Conservation (phyloP, 2,797 vertebrate genomes). For the Clarias laeviceps region DNA sequence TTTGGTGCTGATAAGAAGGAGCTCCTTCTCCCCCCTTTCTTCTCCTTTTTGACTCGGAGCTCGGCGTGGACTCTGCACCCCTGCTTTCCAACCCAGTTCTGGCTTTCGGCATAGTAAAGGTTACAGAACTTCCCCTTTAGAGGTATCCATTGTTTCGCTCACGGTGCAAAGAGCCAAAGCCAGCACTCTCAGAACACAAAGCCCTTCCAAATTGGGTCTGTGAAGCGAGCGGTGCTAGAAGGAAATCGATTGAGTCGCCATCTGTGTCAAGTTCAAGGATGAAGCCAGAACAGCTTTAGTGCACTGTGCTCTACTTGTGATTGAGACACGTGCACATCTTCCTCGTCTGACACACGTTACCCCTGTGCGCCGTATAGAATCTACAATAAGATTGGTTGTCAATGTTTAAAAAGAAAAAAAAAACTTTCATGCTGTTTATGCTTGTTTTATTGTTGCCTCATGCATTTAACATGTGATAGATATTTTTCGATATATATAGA, state of each 20-base stretch:
- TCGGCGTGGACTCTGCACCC: neutral
- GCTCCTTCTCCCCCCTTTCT: neutral
- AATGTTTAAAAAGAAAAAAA: neutral
- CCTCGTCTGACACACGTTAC: neutral
- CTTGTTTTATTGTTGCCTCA: neutral
- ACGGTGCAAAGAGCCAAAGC: constrained; percentile 2
- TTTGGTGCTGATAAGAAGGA: constrained; percentile 22
- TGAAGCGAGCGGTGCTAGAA: constrained; percentile 30
- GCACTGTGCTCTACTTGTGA: constrained; percentile 31
- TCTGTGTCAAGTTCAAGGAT: constrained; percentile 40
- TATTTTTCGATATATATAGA: too few relatives aligned
- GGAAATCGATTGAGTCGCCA: constrained; percentile 46
- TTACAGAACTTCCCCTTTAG: neutral
- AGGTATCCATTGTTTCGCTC: neutral
- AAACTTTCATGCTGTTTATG: too few relatives aligned
- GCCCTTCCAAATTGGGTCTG: constrained; percentile 20
- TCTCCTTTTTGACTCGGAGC: neutral
- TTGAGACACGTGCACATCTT: constrained; percentile 30
- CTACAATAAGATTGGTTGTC: neutral
- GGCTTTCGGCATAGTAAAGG: neutral
- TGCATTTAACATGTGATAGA: neutral
- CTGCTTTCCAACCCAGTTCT: neutral
- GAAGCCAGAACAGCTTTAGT: constrained; percentile 23
- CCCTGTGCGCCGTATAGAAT: neutral
- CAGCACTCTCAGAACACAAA: constrained; percentile 9